These are phyloP conservation scores for Eupithecia centaureata DNA, from an alignment of 2,888 invertebrate species.

Conservation along the genomic window DNA sequence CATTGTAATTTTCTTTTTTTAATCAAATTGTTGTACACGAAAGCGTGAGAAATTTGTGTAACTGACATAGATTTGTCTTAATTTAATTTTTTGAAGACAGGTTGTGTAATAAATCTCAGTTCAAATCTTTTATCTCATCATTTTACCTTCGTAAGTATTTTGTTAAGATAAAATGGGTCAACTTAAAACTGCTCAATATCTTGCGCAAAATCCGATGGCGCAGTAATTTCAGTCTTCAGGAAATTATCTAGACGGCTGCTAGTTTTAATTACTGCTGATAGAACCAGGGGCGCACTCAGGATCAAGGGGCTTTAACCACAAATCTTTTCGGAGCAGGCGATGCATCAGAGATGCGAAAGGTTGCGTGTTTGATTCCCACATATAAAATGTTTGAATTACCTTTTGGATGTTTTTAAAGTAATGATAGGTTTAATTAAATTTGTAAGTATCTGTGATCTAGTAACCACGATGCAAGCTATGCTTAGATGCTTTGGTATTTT, in stretches of 20 bases:
- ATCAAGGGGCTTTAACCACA: neutral
- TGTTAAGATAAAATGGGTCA: neutral
- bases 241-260: constrained; percentile 41
- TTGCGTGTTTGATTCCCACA: neutral
- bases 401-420: too few species aligned
- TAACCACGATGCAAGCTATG: too few species aligned
- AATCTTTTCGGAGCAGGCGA: neutral
- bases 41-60: too few species aligned
- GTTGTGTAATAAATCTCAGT: too few species aligned
- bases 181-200: constrained; percentile 17
- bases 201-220: constrained; percentile 24
- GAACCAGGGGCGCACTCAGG: constrained; percentile 18
- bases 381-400: too few species aligned
- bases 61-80: too few species aligned
- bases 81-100: too few species aligned
- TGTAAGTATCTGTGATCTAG: too few species aligned
- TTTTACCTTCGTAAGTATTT: neutral
- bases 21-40: too few species aligned
- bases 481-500: too few species aligned
- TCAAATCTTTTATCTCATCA: neutral
- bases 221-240: constrained; percentile 36
- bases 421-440: too few species aligned
- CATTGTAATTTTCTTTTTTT: too few species aligned
- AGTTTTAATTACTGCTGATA: constrained; percentile 41
- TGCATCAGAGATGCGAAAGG: neutral